Base-by-base conservation (phyloP, 2,888 invertebrate genomes). In the Lissocephala sabroskyi region DNA sequence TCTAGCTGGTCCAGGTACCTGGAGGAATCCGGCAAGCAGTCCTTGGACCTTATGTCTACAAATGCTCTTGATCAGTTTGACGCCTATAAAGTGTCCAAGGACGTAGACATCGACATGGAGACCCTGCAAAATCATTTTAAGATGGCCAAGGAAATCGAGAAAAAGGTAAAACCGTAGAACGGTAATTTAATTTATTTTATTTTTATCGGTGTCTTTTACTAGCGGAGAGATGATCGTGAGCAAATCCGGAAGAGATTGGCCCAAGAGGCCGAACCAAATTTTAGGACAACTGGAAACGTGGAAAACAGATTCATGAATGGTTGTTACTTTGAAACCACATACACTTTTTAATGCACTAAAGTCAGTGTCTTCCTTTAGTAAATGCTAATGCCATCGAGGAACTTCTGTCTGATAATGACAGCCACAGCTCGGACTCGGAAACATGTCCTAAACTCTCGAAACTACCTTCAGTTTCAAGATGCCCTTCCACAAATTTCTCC, bases 1-100 rank as follows among this genome's bases (percentile, higher is more conserved):
- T 62, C 74, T 3, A 58, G 58, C 19, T 76, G 75, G 75, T 66
- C 71, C 28, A 56, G 67, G 32, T 61, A 76, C 45, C 41, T 74
- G 11, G 63, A 67, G 36, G 61, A 59, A 39, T 46, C 61, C 2
- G 50, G 56, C 10, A 52, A 45, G 14, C 32, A 42, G n/a, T 23
- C 49, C 11, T 50, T 51, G 10, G 60, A 63, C 26, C 19, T 58
- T 26, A 67, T 64, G 16, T 59, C 65, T 18, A 56, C 64, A 29
- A 65, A 52, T 54, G 65, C 61, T n/a, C 55, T 73, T 39, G 37
- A 19, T n/a, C 37, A 37, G 11, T 37, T 37, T 37, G 37, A 37
- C 19, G 37, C 37, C 2, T 37, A 37, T 18, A 37, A 37, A 37
- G 37, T 37, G 13, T 18, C 37, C n/a, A 18, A 37, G 18, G 37